Conservation (phyloP, 2,113 vertebrate genomes). For the Hemiprocne comata region DNA sequence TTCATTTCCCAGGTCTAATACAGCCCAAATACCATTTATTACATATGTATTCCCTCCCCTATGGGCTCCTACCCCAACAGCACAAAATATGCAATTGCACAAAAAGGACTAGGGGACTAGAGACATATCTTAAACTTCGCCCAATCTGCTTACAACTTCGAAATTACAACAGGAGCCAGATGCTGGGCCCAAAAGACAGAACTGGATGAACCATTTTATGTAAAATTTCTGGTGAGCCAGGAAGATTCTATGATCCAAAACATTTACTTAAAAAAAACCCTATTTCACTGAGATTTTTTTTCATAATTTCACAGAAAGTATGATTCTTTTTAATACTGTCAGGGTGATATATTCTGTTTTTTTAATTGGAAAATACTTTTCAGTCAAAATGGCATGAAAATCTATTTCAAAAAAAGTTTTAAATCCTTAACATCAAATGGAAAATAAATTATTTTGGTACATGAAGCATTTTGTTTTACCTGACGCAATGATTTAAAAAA, state of each 20-base stretch:
- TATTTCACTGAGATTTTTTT: neutral
- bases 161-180: neutral
- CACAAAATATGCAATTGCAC: neutral
- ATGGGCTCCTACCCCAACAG: neutral
- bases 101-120: neutral
- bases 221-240: neutral
- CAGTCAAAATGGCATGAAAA: neutral
- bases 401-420: neutral
- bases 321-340: neutral
- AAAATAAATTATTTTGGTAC: neutral
- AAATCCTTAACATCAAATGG: neutral
- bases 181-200: neutral
- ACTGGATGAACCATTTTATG: neutral
- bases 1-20: neutral
- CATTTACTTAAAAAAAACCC: neutral
- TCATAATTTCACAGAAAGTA: neutral
- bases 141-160: neutral
- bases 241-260: neutral
- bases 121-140: neutral
- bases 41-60: neutral
- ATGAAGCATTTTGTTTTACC: neutral
- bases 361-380: neutral
- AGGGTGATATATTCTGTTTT: neutral
- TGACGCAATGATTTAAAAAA: neutral
- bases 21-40: neutral